A percentile compares a stretch with the other conserved stretches of the same genome.
These are phyloP conservation scores for Zygothrica quintamaculata DNA, from an alignment of 2,888 invertebrate genomes.

Conservation along the genomic window DNA sequence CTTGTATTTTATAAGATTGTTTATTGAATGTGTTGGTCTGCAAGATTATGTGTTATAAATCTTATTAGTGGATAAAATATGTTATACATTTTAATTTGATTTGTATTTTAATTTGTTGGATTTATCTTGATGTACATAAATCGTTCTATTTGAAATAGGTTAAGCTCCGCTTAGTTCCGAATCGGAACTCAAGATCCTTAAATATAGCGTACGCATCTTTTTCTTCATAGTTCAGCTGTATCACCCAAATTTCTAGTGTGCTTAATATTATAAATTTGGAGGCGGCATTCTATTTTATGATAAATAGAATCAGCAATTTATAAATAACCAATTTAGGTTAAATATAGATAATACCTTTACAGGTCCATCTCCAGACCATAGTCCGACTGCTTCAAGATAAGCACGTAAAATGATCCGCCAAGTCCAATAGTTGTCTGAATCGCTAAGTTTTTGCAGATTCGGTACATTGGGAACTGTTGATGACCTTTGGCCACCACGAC, in stretches of 20 bases:
- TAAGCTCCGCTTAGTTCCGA: no score
- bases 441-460: conserved; percentile 16
- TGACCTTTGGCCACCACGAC: not conserved
- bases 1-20: not conserved
- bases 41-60: not conserved
- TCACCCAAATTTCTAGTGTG: conserved; percentile 21
- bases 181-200: conserved; percentile 8
- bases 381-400: conserved; percentile 24
- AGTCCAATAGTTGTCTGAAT: conserved; percentile 17
- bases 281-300: conserved; percentile 5
- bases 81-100: no score
- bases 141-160: no score
- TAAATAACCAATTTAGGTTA: not conserved
- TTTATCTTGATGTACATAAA: no score
- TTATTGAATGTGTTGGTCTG: no score
- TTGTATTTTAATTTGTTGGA: no score
- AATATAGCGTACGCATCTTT: conserved; percentile 3
- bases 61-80: not conserved
- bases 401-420: conserved; percentile 19
- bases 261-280: conserved; percentile 31
- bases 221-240: conserved; percentile 16
- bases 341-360: conserved; percentile 5
- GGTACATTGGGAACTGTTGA: no score
- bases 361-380: conserved; percentile 22
- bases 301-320: not conserved